phyloP scores from a whole-genome alignment of 2,888 invertebrate species.

The Andrena bicolor region DNA sequence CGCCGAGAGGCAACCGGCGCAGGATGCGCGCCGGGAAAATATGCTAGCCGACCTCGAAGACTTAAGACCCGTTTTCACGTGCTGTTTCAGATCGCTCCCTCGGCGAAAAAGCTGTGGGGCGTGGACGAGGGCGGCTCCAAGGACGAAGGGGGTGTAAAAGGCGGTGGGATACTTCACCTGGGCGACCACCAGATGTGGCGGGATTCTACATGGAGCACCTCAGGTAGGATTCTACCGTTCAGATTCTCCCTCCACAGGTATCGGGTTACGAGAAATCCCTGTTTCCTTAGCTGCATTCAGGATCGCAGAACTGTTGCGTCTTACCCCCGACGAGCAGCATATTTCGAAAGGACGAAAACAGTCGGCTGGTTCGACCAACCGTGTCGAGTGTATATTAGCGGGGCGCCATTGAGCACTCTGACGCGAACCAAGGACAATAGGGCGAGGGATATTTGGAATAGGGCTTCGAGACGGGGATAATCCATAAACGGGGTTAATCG shows the following conservation, averaged over 20 bases:
- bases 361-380: slow-evolving; percentile 11
- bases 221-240: slow-evolving; percentile 87
- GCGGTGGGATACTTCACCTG: slow-evolving; percentile 91
- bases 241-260: not conserved
- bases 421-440: slow-evolving; percentile 57
- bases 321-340: slow-evolving; percentile 3
- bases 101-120: slow-evolving; percentile 97
- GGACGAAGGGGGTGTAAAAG: slow-evolving; percentile 90
- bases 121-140: slow-evolving; percentile 86
- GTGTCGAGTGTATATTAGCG: slow-evolving; percentile 16
- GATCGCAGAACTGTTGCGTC: not conserved
- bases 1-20: slow-evolving; percentile 17
- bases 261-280: not conserved
- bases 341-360: not conserved
- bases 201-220: slow-evolving; percentile 97
- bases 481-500: slow-evolving; percentile 60
- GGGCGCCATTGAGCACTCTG: slow-evolving; percentile 29
- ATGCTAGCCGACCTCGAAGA: slow-evolving; percentile 69
- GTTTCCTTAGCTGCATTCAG: no score
- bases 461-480: slow-evolving; percentile 37
- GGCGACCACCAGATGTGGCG: slow-evolving; percentile 96
- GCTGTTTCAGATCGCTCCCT: slow-evolving; percentile 93
- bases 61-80: slow-evolving; percentile 72
- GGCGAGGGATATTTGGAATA: slow-evolving; percentile 54
- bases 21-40: slow-evolving; percentile 45